Evolutionary conservation across 2,797 vertebrate species (phyloP), one percentile per base, ranked within the genome.

Genomic region (Selene dorsalis): DNA sequence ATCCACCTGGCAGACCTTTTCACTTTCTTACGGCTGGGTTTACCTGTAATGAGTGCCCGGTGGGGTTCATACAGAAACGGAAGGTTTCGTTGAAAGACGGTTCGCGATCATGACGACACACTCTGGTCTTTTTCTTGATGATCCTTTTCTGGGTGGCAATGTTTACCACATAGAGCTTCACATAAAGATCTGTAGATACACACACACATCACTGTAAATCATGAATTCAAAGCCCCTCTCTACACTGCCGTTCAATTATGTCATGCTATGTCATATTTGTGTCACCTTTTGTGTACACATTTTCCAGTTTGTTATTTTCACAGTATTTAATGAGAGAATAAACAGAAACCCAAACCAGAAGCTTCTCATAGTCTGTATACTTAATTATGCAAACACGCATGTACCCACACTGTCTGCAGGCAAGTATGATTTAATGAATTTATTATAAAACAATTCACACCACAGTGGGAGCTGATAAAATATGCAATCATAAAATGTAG

Each of bases 71-170:
- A 78, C 95, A 96, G 94, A 99, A 98, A 89, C 98, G 95, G 92
- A 99, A 99, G 0, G 97, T 99, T 93, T 99, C 98, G 26, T 99
- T 99, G 88, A 99, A 99, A 0, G 97, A 99, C 14, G 98, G 98
- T 79, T 99, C 98, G 8, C 98, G 95, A 88, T 99, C 98, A 28
- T 99, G 98, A 43, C 98, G 95, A 88, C 98, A 99, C 69, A 99
- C 97, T 81, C 98, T 94, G 32, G 98, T 99, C 94, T 99, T 99
- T 94, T 99, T 99, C 95, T 99, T 99, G 87, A 99, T 97, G 77
- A 99, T 96, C 90, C 97, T 96, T 87, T 99, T 99, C 87, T 99
- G 98, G n/a, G 97, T 98, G 69, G 97, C 96, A 43, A 99, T 94
- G 75, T 99, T 99, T 80, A 99, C 96, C 85, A 99, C 96, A 0